A percentile compares a stretch with the other conserved stretches of the same genome.
phyloP scores from a whole-genome alignment of 1,140 invertebrate species.

The Drosophila grimshawi region DNA sequence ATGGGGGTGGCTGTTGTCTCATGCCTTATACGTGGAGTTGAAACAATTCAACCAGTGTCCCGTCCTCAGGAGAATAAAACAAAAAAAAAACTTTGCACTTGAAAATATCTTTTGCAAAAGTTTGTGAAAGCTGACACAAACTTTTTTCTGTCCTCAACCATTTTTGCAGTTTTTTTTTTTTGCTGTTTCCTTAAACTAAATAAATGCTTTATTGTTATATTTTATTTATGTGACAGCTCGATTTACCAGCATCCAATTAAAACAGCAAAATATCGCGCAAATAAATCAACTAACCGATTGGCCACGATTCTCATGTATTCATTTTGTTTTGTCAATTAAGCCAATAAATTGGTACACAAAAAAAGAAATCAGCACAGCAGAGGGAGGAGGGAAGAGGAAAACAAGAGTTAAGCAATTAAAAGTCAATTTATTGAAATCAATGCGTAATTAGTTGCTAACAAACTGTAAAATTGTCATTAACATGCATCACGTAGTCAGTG shows the following conservation, averaged over 20 bases:
- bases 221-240: slow-evolving; percentile 57
- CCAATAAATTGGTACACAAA: slow-evolving; percentile 61
- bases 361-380: slow-evolving; percentile 12
- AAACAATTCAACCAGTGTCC: slow-evolving; percentile 56
- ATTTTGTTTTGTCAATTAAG: slow-evolving; percentile 71
- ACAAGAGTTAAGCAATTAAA: slow-evolving; percentile 71
- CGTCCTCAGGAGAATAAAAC: slow-evolving; percentile 37
- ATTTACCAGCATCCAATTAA: slow-evolving; percentile 57
- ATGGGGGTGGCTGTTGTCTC: neutral
- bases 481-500: slow-evolving; percentile 18
- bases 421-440: slow-evolving; percentile 73
- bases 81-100: slow-evolving; percentile 20
- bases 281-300: slow-evolving; percentile 28
- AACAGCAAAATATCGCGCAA: slow-evolving; percentile 17
- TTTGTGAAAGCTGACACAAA: slow-evolving; percentile 62
- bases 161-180: neutral
- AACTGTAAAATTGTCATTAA: slow-evolving; percentile 55
- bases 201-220: slow-evolving; percentile 32
- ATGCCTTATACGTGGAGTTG: slow-evolving; percentile 9
- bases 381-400: slow-evolving; percentile 22
- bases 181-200: slow-evolving; percentile 40
- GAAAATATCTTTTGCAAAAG: slow-evolving; percentile 65
- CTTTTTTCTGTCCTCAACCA: slow-evolving; percentile 21
- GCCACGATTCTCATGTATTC: slow-evolving; percentile 51
- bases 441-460: slow-evolving; percentile 75